Evolutionary conservation across 2,888 invertebrate genomes (phyloP), one percentile per base, ranked within the genome.

Genomic region (Patella depressa): DNA sequence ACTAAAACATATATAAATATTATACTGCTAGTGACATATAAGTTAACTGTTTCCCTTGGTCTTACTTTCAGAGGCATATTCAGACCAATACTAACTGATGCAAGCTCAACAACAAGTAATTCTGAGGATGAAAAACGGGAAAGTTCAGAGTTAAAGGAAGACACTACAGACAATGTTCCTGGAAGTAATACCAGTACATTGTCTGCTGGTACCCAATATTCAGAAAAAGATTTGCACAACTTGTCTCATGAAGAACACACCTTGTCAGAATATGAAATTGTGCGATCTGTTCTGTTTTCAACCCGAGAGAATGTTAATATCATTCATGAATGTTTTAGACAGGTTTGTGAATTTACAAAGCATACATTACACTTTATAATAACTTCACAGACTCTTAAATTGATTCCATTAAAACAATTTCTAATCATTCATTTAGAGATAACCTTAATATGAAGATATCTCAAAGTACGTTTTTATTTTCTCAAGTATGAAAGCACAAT

Each of bases 261-360:
- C 54, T 78, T 83, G 57, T 82, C 87, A 5, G 90, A 90, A 78
- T 88, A 90, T 75, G 89, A 89, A 74, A 95, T 97, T 77, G 97
- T 97, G 0, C 94, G 96, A 72, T 96, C 96, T 87, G 97, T 98
- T 24, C 93, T 98, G 70, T 97, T 96, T 90, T 94, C 95, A 53
- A 96, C 95, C 69, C 94, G 97, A 73, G 97, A 97, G 85, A 97
- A 98, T 91, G 95, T 98, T 9, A 97, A 98, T 93, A 96, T 98
- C 90, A 95, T 98, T 53, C 96, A 98, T 88, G 98, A 98, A 92
- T 94, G 98, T 78, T 96, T 97, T 90, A 94, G 98, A 53, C 97
- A 98, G 92, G 92, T 91, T 79, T 78, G 85, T 74, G 7, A 54
- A 24, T 34, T 74, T 45, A 45, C 7, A 45, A 9, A 34, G 4